A percentile compares a stretch with the other conserved stretches of the same genome.
These are phyloP conservation scores for Parnassius smintheus DNA, from an alignment of 2,888 invertebrate species.

Conservation along the genomic window DNA sequence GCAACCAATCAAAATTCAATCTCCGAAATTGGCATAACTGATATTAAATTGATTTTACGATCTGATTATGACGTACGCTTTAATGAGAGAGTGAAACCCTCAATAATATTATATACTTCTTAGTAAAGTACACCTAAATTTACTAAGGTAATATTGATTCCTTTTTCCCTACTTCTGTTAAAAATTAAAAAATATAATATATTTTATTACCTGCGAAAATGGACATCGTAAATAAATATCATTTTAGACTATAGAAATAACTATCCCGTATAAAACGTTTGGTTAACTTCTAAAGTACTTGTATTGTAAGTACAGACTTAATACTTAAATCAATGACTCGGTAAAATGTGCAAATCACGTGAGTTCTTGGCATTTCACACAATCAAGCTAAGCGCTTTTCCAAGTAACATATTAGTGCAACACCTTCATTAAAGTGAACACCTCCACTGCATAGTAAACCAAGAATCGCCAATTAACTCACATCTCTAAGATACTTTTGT, in stretches of 20 bases:
- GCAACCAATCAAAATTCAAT: too few species aligned
- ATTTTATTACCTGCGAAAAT: too few species aligned
- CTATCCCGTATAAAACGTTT: slow-evolving; percentile 1
- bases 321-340: slow-evolving; percentile 5
- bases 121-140: neutral
- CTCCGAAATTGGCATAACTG: too few species aligned
- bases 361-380: slow-evolving; percentile 7
- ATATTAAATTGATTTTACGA: too few species aligned
- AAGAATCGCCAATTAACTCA: neutral
- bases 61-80: too few species aligned
- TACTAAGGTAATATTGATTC: too few species aligned
- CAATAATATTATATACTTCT: too few species aligned
- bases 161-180: too few species aligned
- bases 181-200: too few species aligned
- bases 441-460: slow-evolving; percentile 7
- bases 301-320: slow-evolving; percentile 4
- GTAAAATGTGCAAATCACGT: slow-evolving; percentile 5
- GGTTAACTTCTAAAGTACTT: neutral
- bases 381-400: slow-evolving; percentile 23
- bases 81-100: too few species aligned
- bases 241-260: neutral
- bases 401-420: slow-evolving; percentile 19
- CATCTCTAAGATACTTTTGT: neutral
- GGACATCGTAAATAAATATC: too few species aligned
- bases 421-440: slow-evolving; percentile 27